Evolutionary conservation across 2,797 vertebrate species (phyloP), one percentile per base, ranked within the genome.

Genomic region (Petrocephalus schoutedeni): DNA sequence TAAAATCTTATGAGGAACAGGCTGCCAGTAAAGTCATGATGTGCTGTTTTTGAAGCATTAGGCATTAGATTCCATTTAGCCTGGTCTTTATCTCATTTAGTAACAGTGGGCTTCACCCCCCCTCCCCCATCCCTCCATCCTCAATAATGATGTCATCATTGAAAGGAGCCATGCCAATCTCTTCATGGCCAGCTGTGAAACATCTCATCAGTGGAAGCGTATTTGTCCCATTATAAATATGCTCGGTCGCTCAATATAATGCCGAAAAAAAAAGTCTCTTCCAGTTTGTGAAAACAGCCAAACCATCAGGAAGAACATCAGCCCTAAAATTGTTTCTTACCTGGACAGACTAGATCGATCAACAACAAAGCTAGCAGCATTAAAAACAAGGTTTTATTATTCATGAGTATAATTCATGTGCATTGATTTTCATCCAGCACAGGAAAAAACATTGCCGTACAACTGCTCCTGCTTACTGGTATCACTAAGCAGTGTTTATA

Each of bases 251-350:
- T 84, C 82, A 9, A 54, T 51, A 54, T 54, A 84, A 54, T 23
- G 23, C 45, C 21, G 45, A 83, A 51, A 84, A 82, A 53, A 84
- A 53, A 21, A 77, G 45, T 77, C 71, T 77, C 71, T 9, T 56
- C 36, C 19, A 1, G 71, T 77, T 77, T 77, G 36, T 41, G 45
- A 77, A 77, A 77, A 41, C 41, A 77, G 82, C 4, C 82, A 77
- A 77, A 77, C 14, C 71, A 77, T 77, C 36, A 77, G 71, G 32
- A 49, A 49, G 16, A 49, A 87, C 53, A 87, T 89, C 91, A 93
- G 94, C 94, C 93, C 94, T 94, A 93, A 93, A 93, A 94, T 93
- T 92, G 93, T 95, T 94, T 95, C 95, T 95, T 95, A 95, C 95
- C 94, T 95, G 93, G 93, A 93, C 94, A 91, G 93, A 90, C 91